Conservation (phyloP, 2,113 vertebrate species). For the Syngnathus floridae region DNA sequence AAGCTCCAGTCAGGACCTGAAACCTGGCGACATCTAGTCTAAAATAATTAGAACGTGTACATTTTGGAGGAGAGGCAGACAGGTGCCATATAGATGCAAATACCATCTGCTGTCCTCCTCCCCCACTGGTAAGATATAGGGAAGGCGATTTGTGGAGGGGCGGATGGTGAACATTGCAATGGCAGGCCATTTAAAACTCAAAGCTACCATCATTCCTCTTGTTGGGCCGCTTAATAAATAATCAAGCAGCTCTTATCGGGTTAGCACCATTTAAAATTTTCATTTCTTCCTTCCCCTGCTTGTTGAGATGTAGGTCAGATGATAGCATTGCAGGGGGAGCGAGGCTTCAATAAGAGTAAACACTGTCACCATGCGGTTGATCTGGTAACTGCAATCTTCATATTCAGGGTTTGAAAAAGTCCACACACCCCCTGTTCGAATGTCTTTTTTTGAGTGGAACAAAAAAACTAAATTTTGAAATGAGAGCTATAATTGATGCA, state of each 20-base stretch:
- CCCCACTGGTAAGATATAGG: slow-evolving; percentile 37
- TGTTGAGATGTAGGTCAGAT: slow-evolving; percentile 66
- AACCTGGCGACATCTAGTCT: not conserved
- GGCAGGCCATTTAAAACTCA: not conserved
- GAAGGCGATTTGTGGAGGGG: slow-evolving; percentile 22
- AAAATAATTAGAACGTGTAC: slow-evolving; percentile 7
- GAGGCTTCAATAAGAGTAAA: slow-evolving; percentile 19
- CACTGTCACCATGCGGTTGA: slow-evolving; percentile 58
- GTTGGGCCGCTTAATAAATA: slow-evolving; percentile 37
- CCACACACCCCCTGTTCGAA: not conserved
- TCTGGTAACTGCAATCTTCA: not conserved
- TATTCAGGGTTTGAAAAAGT: not conserved
- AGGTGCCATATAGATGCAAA: slow-evolving; percentile 49
- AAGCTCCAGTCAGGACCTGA: slow-evolving; percentile 3
- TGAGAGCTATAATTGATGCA: too few relatives aligned
- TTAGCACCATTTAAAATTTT: slow-evolving; percentile 33
- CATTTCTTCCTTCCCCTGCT: slow-evolving; percentile 33
- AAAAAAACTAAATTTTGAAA: too few relatives aligned
- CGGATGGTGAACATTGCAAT: not conserved
- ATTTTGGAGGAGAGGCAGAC: slow-evolving; percentile 35
- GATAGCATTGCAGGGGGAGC: slow-evolving; percentile 36
- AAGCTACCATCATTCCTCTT: slow-evolving; percentile 18
- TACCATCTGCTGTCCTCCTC: slow-evolving; percentile 59
- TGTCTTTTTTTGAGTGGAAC: not conserved
- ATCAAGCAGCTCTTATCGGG: slow-evolving; percentile 34